A percentile compares a stretch with the other conserved stretches of the same genome.
Evolutionary conservation across 2,113 vertebrate genomes (phyloP).

Genomic region (Cervus canadensis): DNA sequence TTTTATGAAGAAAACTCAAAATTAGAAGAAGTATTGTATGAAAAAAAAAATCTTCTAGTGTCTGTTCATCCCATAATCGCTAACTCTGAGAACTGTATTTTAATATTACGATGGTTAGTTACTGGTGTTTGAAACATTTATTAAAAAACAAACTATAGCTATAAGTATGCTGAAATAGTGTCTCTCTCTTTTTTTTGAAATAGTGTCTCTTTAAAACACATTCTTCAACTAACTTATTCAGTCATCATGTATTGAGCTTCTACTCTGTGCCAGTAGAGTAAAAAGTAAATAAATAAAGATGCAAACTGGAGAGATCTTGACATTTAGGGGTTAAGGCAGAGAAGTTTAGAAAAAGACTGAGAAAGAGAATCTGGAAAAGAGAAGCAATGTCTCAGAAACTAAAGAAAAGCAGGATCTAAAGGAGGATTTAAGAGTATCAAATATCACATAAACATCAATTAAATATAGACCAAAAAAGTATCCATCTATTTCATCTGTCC

Average conservation of each 20-base stretch:
- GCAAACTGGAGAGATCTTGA: neutral
- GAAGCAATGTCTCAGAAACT: neutral
- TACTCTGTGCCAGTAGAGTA: neutral
- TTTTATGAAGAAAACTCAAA: neutral
- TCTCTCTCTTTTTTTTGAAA: neutral
- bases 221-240: neutral
- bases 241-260: neutral
- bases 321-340: neutral
- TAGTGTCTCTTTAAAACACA: neutral
- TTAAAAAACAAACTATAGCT: neutral
- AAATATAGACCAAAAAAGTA: neutral
- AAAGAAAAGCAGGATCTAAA: neutral
- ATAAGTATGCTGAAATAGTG: neutral
- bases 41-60: neutral
- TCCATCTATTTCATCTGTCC: neutral
- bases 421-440: neutral
- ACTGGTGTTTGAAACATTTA: neutral
- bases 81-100: neutral
- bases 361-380: neutral
- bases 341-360: neutral
- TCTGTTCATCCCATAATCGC: neutral
- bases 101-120: neutral
- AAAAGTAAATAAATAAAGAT: neutral
- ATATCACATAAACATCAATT: neutral
- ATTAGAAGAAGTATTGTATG: neutral